A percentile compares a stretch with the other conserved stretches of the same genome.
Conservation (phyloP, 2,113 vertebrate species). For the Neodon shergylaensis region DNA sequence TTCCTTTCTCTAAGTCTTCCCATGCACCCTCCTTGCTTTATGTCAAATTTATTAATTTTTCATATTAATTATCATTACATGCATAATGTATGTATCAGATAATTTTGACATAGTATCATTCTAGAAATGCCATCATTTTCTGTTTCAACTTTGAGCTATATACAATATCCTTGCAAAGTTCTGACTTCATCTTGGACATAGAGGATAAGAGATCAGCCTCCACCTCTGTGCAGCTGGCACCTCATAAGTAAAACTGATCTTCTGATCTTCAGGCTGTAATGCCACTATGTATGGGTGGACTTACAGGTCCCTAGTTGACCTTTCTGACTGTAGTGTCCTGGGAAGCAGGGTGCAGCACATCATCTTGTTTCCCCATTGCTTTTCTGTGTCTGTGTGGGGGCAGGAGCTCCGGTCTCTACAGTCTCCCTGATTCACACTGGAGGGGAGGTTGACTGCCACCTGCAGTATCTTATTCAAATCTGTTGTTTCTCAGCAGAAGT, state of each 20-base stretch:
- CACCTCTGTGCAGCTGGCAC: not conserved
- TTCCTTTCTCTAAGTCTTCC: not conserved
- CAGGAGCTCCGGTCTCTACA: not conserved
- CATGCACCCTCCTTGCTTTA: not conserved
- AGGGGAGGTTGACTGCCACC: not conserved
- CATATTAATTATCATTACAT: not conserved
- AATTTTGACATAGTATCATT: not conserved
- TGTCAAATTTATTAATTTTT: not conserved
- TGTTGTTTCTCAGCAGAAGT: no score
- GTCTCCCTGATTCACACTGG: not conserved
- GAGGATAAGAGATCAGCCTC: not conserved
- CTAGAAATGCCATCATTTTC: not conserved
- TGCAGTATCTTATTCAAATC: not conserved
- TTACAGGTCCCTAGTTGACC: not conserved
- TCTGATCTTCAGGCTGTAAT: not conserved
- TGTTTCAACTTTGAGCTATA: not conserved
- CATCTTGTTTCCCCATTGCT: not conserved
- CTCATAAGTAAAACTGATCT: not conserved
- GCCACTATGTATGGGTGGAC: not conserved
- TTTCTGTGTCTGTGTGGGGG: not conserved
- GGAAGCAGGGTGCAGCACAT: not conserved
- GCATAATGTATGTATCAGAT: not conserved
- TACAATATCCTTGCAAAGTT: not conserved
- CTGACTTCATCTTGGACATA: not conserved
- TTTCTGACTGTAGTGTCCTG: not conserved